Evolutionary conservation across 2,888 invertebrate species (phyloP).

Genomic region (Cantharis rustica): DNA sequence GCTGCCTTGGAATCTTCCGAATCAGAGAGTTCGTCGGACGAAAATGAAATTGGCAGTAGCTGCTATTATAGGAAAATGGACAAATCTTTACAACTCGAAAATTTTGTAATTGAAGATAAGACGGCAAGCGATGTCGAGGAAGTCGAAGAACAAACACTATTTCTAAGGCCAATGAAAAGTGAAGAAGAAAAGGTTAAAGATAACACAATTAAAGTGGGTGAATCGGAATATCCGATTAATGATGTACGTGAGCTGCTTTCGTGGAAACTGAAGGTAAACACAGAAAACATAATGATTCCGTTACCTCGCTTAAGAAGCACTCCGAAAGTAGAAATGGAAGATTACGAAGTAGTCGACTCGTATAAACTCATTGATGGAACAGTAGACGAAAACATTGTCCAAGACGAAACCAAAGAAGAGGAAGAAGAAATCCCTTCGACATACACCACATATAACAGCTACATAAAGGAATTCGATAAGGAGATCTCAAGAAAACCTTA

Average conservation of each 20-base stretch:
- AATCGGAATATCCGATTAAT: constrained; percentile 12
- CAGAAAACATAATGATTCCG: constrained; percentile 39
- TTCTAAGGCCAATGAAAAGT: background rate
- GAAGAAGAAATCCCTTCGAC: constrained; percentile 28
- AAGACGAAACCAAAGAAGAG: constrained; percentile 28
- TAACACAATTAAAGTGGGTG: constrained; percentile 14
- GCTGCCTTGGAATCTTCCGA: background rate
- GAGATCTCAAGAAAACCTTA: constrained; percentile 20
- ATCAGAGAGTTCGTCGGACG: constrained; percentile 5
- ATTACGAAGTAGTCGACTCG: background rate
- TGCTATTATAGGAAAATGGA: background rate
- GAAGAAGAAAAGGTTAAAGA: background rate
- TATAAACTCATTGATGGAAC: constrained; percentile 8
- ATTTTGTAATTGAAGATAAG: background rate
- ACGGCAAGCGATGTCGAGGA: background rate
- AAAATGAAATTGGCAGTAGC: background rate
- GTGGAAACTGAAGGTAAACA: constrained; percentile 44
- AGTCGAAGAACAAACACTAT: background rate
- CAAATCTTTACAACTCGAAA: background rate
- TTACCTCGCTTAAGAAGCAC: constrained; percentile 1
- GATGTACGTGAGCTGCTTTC: constrained; percentile 47
- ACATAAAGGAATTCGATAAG: constrained; percentile 33
- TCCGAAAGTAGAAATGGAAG: background rate
- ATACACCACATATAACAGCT: constrained; percentile 30
- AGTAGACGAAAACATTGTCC: background rate